Conservation (phyloP, 2,113 vertebrate species). For the Rhadina sibilatrix region DNA sequence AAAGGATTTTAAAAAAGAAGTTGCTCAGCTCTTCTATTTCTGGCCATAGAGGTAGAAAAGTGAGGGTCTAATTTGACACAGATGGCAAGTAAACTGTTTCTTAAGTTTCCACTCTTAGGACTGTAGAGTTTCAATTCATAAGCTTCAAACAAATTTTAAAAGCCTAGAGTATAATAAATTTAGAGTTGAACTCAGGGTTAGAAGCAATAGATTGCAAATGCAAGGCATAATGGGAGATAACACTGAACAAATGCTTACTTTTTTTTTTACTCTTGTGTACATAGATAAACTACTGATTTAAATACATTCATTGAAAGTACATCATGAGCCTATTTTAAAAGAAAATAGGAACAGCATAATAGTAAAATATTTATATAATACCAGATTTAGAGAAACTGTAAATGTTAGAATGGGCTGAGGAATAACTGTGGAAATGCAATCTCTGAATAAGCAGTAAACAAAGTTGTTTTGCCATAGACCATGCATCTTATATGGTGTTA, state of each 20-base stretch:
- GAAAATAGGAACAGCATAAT: not conserved
- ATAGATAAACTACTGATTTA: not conserved
- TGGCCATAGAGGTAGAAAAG: not conserved
- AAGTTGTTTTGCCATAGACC: not conserved
- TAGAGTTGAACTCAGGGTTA: not conserved
- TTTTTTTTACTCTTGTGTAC: not conserved
- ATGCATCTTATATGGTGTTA: not conserved
- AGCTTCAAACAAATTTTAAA: constrained; percentile 35
- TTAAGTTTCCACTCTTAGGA: not conserved
- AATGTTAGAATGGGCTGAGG: not conserved
- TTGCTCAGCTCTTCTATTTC: not conserved
- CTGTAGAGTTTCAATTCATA: not conserved
- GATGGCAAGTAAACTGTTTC: not conserved
- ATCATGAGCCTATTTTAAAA: not conserved
- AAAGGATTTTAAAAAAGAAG: not conserved
- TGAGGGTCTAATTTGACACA: not conserved
- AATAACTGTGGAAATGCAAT: not conserved
- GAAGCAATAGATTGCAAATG: not conserved
- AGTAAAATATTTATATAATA: not conserved
- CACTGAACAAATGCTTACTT: not conserved
- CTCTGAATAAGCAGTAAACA: not conserved
- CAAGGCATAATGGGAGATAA: not conserved
- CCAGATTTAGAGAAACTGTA: not conserved
- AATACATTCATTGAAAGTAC: not conserved
- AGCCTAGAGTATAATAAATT: not conserved